Evolutionary conservation across 2,113 vertebrate genomes (phyloP).

Genomic region (Cyprinodon variegatus): DNA sequence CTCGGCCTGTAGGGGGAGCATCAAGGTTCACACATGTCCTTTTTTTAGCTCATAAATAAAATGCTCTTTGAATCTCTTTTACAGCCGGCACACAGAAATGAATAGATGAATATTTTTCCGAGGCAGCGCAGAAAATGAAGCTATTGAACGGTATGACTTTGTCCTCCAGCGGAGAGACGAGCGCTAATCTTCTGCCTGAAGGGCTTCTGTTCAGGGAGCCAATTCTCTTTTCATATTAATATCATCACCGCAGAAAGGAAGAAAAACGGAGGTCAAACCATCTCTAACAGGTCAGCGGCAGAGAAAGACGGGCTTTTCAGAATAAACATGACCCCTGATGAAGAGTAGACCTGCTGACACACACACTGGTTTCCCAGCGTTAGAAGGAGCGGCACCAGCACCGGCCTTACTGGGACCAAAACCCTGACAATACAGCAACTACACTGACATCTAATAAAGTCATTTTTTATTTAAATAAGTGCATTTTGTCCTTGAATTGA

Average conservation of each 20-base stretch:
- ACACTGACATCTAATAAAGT: too few relatives aligned
- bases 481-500: too few relatives aligned
- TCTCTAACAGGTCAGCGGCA: conserved; percentile 35
- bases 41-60: neutral
- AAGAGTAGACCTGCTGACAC: conserved; percentile 16
- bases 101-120: conserved; percentile 17
- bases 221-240: conserved; percentile 27
- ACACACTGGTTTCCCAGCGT: neutral
- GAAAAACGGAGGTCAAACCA: conserved; percentile 31
- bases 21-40: neutral
- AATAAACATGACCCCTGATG: conserved; percentile 16
- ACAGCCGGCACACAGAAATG: conserved; percentile 1
- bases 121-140: conserved; percentile 15
- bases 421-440: too few relatives aligned
- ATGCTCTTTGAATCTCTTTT: conserved; percentile 2
- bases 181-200: conserved; percentile 22
- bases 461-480: too few relatives aligned
- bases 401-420: neutral
- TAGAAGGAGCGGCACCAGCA: neutral
- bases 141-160: conserved; percentile 30
- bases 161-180: conserved; percentile 21
- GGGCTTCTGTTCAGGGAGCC: conserved; percentile 22
- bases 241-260: conserved; percentile 11
- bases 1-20: neutral
- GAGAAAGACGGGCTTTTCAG: conserved; percentile 24